These are phyloP conservation scores for Rattus rattus DNA, from an alignment of 2,113 vertebrate genomes.

Conservation along the genomic window DNA sequence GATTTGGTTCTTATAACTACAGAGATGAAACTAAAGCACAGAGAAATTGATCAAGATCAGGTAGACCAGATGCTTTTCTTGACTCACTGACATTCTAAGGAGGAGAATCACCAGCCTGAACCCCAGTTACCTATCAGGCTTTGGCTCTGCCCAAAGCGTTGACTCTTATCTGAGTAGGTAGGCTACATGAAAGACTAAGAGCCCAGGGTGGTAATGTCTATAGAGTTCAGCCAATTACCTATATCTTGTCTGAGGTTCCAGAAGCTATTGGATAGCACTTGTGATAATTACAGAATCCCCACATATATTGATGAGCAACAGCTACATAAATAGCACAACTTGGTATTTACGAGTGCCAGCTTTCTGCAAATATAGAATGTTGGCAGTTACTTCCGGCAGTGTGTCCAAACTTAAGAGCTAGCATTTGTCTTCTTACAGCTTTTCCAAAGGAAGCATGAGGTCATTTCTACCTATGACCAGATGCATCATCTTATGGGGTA, in stretches of 20 bases:
- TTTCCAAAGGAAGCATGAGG: background rate
- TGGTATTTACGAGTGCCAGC: constrained; percentile 74
- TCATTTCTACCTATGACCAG: background rate
- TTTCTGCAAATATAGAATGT: constrained; percentile 78
- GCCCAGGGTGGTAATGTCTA: background rate
- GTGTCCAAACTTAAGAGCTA: constrained; percentile 6
- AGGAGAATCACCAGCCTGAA: background rate
- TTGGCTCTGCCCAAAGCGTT: background rate
- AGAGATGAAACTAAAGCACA: background rate
- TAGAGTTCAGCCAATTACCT: background rate
- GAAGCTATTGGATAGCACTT: constrained; percentile 60
- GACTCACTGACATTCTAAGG: background rate
- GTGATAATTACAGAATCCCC: constrained; percentile 75
- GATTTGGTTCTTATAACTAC: background rate
- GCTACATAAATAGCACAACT: constrained; percentile 74
- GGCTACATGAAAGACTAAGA: background rate
- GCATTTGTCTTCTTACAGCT: background rate
- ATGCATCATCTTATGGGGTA: background rate
- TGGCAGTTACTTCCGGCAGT: constrained; percentile 24
- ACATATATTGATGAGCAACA: constrained; percentile 73
- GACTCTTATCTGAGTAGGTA: background rate
- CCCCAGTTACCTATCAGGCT: too few relatives aligned
- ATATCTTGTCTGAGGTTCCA: constrained; percentile 45
- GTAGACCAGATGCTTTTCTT: background rate
- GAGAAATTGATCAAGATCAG: background rate